phyloP scores from a whole-genome alignment of 2,888 invertebrate species.

The Drosophila cyrtoloma region DNA sequence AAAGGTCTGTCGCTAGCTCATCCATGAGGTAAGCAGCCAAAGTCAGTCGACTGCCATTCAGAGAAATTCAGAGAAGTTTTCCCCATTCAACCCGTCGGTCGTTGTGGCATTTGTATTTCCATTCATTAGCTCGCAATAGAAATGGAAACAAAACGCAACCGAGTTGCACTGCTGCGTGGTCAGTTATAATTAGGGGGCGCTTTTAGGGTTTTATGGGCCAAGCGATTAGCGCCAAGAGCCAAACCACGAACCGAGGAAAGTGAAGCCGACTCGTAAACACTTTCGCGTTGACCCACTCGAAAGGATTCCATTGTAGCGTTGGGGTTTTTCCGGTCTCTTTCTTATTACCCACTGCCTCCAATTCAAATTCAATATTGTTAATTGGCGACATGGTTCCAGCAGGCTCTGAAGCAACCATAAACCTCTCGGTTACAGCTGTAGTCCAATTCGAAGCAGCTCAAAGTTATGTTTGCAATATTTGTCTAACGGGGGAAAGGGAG shows the following conservation, averaged over 20 bases:
- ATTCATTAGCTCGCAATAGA: slow-evolving; percentile 35
- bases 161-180: slow-evolving; percentile 78
- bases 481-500: background rate
- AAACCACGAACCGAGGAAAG: slow-evolving; percentile 30
- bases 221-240: slow-evolving; percentile 68
- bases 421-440: slow-evolving; percentile 54
- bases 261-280: slow-evolving; percentile 44
- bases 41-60: slow-evolving; percentile 51
- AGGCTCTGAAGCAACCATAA: slow-evolving; percentile 46
- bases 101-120: slow-evolving; percentile 32
- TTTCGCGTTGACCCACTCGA: slow-evolving; percentile 59
- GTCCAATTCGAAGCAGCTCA: slow-evolving; percentile 48
- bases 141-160: slow-evolving; percentile 60
- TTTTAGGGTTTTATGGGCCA: slow-evolving; percentile 65
- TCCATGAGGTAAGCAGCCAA: slow-evolving; percentile 43
- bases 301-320: background rate
- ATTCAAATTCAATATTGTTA: slow-evolving; percentile 70
- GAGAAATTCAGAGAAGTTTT: slow-evolving; percentile 57
- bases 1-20: slow-evolving; percentile 14
- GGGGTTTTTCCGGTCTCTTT: background rate
- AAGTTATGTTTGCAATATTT: slow-evolving; percentile 51
- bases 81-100: slow-evolving; percentile 55
- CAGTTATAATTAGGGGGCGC: slow-evolving; percentile 76
- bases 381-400: slow-evolving; percentile 61
- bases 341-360: background rate